A percentile compares a stretch with the other conserved stretches of the same genome.
phyloP scores from a whole-genome alignment of 2,888 invertebrate species.

The Bibio marci region DNA sequence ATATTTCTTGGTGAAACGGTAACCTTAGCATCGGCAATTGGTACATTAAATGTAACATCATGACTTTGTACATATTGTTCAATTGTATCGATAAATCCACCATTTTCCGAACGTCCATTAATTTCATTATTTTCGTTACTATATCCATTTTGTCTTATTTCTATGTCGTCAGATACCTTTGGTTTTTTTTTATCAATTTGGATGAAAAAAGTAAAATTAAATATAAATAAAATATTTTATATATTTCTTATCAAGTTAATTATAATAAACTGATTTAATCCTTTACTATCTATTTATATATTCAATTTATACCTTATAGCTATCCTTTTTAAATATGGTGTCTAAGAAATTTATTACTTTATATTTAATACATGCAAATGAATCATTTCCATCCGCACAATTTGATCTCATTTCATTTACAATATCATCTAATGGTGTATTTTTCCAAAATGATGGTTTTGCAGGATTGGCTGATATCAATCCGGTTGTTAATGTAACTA shows the following conservation, averaged over 20 bases:
- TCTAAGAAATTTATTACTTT: conserved; percentile 65
- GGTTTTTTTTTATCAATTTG: conserved; percentile 8
- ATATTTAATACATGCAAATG: conserved; percentile 67
- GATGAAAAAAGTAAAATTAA: conserved; percentile 8
- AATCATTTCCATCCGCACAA: conserved; percentile 58
- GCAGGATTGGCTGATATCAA: conserved; percentile 43
- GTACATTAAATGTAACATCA: conserved; percentile 62
- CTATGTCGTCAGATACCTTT: conserved; percentile 60
- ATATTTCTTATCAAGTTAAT: no score
- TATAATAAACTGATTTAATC: no score
- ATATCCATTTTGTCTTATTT: conserved; percentile 54
- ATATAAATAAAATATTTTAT: no score
- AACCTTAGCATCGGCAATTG: conserved; percentile 50
- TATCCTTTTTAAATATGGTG: conserved; percentile 61
- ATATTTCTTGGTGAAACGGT: conserved; percentile 64
- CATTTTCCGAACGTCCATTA: conserved; percentile 35
- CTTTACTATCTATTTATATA: no score
- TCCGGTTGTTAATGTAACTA: conserved; percentile 37
- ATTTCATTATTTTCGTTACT: conserved; percentile 37
- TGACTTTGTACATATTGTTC: conserved; percentile 59
- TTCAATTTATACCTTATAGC: conserved; percentile 44
- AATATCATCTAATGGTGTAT: conserved; percentile 51
- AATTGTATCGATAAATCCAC: conserved; percentile 44
- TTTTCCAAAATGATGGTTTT: conserved; percentile 50
- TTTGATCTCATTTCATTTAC: conserved; percentile 60